Conservation (phyloP, 2,888 invertebrate genomes). For the Pseudeuparius sepicola region DNA sequence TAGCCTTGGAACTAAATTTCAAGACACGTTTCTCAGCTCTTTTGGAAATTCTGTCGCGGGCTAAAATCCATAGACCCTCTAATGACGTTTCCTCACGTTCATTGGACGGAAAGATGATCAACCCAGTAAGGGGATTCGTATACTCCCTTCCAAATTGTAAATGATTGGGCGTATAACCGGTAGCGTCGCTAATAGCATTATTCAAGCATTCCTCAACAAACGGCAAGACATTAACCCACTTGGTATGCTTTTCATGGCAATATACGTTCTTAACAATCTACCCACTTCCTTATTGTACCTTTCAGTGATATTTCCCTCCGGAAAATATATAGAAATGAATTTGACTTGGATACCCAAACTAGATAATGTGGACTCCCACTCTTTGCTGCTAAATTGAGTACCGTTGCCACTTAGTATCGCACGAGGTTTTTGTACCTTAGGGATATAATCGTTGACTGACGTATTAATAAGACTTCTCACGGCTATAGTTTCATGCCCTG, state of each 20-base stretch:
- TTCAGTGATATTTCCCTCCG: conserved; percentile 15
- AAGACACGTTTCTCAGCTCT: conserved; percentile 1
- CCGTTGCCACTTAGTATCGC: conserved; percentile 23
- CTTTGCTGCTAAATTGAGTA: conserved; percentile 16
- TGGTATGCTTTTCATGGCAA: conserved; percentile 5
- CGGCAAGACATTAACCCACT: not conserved
- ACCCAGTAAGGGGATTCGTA: not conserved
- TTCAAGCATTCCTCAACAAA: conserved; percentile 3
- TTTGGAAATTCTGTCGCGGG: not conserved
- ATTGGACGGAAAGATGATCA: not conserved
- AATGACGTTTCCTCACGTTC: not conserved
- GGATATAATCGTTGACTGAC: too few relatives aligned
- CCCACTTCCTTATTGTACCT: conserved; percentile 14
- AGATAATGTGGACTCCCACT: not conserved
- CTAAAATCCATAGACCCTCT: not conserved
- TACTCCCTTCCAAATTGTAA: not conserved
- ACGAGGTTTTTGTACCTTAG: conserved; percentile 16
- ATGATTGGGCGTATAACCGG: conserved; percentile 1
- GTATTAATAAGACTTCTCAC: too few relatives aligned
- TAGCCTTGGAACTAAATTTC: not conserved
- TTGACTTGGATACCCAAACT: not conserved
- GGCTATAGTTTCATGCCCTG: too few relatives aligned
- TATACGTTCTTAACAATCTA: conserved; percentile 8
- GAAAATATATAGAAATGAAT: conserved; percentile 10
- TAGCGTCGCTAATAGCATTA: not conserved